Percentiles rank a stretch among this genome's conserved stretches.
These are phyloP conservation scores for Coelopa frigida DNA, from an alignment of 1,140 invertebrate species.

Conservation along the genomic window DNA sequence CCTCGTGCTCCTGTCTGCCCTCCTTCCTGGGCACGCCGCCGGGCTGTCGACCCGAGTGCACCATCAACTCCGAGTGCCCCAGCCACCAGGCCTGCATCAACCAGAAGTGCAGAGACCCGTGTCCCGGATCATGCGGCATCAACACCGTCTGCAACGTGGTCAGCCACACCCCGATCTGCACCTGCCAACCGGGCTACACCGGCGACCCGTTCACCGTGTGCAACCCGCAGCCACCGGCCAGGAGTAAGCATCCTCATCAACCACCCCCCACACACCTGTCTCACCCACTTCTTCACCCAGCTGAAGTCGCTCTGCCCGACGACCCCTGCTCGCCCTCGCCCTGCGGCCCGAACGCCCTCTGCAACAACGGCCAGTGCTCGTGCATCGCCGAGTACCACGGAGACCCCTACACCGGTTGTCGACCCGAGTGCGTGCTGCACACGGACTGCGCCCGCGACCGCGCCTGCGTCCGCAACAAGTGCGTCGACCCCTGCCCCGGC, in stretches of 20 bases:
- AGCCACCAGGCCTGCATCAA: conserved; percentile 73
- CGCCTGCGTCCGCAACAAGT: conserved; percentile 67
- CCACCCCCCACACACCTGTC: too few relatives aligned
- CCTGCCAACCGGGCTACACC: conserved; percentile 60
- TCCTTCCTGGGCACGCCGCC: conserved; percentile 71
- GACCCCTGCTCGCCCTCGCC: conserved; percentile 69
- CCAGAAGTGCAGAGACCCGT: conserved; percentile 75
- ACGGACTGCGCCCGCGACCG: conserved; percentile 67
- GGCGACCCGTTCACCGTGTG: conserved; percentile 69
- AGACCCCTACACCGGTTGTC: conserved; percentile 60
- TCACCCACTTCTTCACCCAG: conserved; percentile 16
- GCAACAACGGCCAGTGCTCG: conserved; percentile 31
- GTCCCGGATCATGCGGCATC: conserved; percentile 67
- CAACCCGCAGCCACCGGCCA: conserved; percentile 44
- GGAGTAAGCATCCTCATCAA: too few relatives aligned
- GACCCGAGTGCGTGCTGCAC: conserved; percentile 77
- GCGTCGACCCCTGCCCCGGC: conserved; percentile 65
- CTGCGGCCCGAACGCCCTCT: conserved; percentile 54
- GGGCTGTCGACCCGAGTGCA: conserved; percentile 72
- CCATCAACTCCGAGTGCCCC: conserved; percentile 73
- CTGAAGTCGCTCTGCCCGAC: conserved; percentile 21
- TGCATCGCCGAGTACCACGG: conserved; percentile 55
- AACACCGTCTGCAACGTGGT: conserved; percentile 74
- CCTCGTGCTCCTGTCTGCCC: conserved; percentile 69
- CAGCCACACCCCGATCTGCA: conserved; percentile 77